A percentile compares a stretch with the other conserved stretches of the same genome.
phyloP scores from a whole-genome alignment of 2,113 vertebrate species.

The Pseudorectes ferrugineus region DNA sequence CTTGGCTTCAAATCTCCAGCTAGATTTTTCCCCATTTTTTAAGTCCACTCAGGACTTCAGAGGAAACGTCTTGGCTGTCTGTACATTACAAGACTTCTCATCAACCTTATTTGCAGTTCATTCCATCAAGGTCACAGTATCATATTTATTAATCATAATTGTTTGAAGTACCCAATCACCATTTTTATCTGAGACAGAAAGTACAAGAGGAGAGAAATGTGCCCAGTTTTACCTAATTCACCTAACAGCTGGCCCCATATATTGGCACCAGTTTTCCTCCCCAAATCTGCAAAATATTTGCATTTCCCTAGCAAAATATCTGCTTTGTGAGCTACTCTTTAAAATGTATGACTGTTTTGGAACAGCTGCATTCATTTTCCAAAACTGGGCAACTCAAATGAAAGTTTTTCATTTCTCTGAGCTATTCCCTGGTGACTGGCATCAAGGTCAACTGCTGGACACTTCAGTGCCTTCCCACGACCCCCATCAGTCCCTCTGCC shows the following conservation, averaged over 20 bases:
- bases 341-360: fast-evolving
- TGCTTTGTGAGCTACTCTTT: neutral
- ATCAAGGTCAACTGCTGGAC: neutral
- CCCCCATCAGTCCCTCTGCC: neutral
- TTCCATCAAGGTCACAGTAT: neutral
- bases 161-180: neutral
- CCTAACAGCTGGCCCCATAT: neutral
- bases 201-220: neutral
- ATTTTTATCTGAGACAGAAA: neutral
- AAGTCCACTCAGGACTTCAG: neutral
- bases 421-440: neutral
- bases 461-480: neutral
- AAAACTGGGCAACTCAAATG: neutral
- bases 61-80: neutral
- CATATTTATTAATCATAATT: neutral
- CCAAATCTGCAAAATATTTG: neutral
- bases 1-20: neutral
- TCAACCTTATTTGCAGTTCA: neutral
- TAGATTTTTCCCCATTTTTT: neutral
- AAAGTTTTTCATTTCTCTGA: neutral
- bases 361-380: neutral
- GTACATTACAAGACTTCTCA: neutral
- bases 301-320: neutral
- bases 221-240: neutral
- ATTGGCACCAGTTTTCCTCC: neutral